These are phyloP conservation scores for Progne subis DNA, from an alignment of 2,113 vertebrate genomes.

Conservation along the genomic window DNA sequence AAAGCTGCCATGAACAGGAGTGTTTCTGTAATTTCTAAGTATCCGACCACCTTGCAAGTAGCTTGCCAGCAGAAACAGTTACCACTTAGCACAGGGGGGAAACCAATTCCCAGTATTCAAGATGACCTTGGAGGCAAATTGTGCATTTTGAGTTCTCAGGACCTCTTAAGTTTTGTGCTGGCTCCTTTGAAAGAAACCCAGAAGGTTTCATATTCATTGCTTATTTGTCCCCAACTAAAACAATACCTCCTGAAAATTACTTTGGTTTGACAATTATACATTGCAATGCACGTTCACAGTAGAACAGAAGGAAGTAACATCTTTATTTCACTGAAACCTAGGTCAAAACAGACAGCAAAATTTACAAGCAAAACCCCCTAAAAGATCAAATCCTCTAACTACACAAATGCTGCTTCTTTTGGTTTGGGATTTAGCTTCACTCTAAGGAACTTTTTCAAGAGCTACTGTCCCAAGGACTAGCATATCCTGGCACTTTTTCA, in stretches of 20 bases:
- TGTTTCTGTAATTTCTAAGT: neutral
- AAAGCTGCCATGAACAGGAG: neutral
- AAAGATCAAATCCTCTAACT: neutral
- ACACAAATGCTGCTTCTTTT: neutral
- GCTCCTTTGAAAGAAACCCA: neutral
- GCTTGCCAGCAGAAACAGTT: neutral
- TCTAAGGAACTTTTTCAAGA: neutral
- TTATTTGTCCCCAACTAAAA: neutral
- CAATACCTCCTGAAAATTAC: neutral
- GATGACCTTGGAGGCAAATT: neutral
- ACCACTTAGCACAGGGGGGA: neutral
- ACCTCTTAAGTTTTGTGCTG: neutral
- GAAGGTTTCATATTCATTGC: neutral
- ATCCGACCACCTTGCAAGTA: neutral
- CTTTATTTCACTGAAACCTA: neutral
- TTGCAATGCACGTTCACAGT: neutral
- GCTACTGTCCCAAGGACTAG: too few relatives aligned
- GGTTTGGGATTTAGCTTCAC: neutral
- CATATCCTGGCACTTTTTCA: neutral
- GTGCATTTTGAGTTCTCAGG: neutral
- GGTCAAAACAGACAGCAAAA: neutral
- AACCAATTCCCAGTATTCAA: neutral
- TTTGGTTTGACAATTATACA: neutral
- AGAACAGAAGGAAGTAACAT: neutral
- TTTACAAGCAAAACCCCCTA: neutral